Conservation (phyloP, 2,797 vertebrate species). For the Mormyrus hasselquistii region DNA sequence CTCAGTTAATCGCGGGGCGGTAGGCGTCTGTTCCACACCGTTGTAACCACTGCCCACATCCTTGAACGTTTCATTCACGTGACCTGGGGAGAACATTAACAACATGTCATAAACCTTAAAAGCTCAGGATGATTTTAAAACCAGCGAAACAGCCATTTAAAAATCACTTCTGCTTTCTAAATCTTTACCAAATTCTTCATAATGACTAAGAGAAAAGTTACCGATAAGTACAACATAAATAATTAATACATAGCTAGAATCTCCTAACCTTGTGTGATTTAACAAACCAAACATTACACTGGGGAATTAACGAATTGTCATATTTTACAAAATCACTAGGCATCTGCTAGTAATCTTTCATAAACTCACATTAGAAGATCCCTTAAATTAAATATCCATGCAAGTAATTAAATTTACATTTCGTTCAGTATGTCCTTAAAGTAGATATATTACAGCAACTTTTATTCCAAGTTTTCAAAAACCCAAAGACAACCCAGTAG, state of each 20-base stretch:
- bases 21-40: conserved; percentile 47
- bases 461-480: not conserved
- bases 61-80: conserved; percentile 47
- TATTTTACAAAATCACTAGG: not conserved
- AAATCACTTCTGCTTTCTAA: not conserved
- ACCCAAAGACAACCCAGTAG: not conserved
- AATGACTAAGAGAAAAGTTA: not conserved
- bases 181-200: not conserved
- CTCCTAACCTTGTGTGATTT: not conserved
- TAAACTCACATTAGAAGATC: not conserved
- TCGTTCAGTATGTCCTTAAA: not conserved
- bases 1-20: conserved; percentile 43
- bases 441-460: not conserved
- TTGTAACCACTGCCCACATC: conserved; percentile 54
- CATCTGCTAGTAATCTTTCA: not conserved
- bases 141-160: not conserved
- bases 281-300: not conserved
- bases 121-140: not conserved
- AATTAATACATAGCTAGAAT: not conserved
- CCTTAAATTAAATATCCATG: not conserved
- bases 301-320: not conserved
- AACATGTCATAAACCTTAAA: not conserved
- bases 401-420: not conserved
- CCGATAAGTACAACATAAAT: not conserved
- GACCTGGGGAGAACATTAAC: conserved; percentile 39